Evolutionary conservation across 2,888 invertebrate genomes (phyloP), one percentile per base, ranked within the genome.

Genomic region (Acleris emargana): DNA sequence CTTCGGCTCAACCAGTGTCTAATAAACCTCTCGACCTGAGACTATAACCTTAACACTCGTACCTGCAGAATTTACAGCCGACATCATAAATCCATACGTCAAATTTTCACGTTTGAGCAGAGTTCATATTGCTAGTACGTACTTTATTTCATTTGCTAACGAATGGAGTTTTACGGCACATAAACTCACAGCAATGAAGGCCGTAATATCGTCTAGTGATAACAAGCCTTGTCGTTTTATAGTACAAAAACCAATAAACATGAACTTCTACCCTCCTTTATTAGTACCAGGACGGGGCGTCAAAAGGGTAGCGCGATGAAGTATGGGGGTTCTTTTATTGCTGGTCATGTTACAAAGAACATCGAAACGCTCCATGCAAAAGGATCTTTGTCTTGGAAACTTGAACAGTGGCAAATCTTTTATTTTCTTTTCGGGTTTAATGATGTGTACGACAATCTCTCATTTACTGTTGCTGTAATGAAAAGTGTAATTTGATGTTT

Each of bases 101-200:
- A 75, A 76, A 74, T 73, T 72, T 69, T 68, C 62, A 68, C 58
- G 50, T 51, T 68, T 54, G 68, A 70, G 64, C 68, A 62, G 64
- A 64, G 58, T 52, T 64, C 61, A 61, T 61, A 72, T 77, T 72
- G 68, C 62, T 71, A 68, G 74, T 73, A 73, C 72, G 72, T 72
- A 71, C 71, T 75, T 79, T 77, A 75, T 78, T 79, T 81, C 75
- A 82, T 81, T 81, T 78, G 71, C 72, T 76, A 80, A 78, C 76
- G 74, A 78, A 79, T 73, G 69, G 68, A 62, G 66, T 76, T 84
- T 84, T 84, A 85, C 74, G 73, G 71, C 72, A 73, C 77, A 83
- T 86, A 84, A 84, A 81, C 74, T 79, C 71, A 47, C 68, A 72
- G 76, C 75, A 72, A 73, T 58, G 69, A 61, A 61, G 64, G 61